Conservation (phyloP, 2,113 vertebrate genomes). For the Turdus rufiventris region DNA sequence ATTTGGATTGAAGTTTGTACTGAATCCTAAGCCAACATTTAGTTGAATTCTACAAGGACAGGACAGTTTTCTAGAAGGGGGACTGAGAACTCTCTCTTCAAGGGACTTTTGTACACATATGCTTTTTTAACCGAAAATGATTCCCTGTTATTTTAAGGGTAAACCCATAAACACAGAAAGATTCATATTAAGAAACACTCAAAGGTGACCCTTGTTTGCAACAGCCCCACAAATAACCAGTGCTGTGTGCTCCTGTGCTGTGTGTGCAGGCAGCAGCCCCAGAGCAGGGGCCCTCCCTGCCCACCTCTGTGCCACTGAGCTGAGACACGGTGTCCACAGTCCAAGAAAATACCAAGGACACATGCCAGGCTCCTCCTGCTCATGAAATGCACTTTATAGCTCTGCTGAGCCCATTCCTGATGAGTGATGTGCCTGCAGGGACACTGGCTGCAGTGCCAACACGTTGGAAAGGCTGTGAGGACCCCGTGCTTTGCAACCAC, state of each 20-base stretch:
- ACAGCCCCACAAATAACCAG: background rate
- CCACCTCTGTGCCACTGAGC: background rate
- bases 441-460: background rate
- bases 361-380: background rate
- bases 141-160: background rate
- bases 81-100: background rate
- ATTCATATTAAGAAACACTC: background rate
- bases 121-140: background rate
- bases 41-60: background rate
- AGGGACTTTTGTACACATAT: background rate
- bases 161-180: background rate
- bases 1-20: background rate
- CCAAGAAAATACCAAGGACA: background rate
- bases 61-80: background rate
- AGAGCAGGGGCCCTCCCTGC: background rate
- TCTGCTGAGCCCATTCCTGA: background rate
- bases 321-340: accelerated
- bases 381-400: background rate
- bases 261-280: background rate
- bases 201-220: background rate
- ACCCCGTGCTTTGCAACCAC: background rate
- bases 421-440: background rate
- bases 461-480: accelerated
- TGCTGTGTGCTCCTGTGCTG: background rate
- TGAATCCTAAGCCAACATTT: background rate